These are phyloP conservation scores for Mycteria americana DNA, from an alignment of 2,797 vertebrate species.

Conservation along the genomic window DNA sequence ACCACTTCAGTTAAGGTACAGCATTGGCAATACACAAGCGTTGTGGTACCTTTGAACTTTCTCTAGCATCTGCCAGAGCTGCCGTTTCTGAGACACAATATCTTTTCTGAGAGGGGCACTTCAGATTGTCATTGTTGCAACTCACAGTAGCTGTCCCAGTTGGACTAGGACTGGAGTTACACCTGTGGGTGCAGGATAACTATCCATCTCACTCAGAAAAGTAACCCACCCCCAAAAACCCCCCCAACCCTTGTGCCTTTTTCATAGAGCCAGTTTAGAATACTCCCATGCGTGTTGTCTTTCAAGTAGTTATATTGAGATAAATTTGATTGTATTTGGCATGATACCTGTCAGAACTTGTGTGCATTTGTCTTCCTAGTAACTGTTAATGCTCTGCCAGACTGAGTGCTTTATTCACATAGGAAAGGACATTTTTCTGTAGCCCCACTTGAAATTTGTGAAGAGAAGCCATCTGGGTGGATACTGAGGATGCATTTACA, in stretches of 20 bases:
- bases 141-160: not conserved
- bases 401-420: not conserved
- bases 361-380: not conserved
- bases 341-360: not conserved
- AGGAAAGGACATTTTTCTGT: not conserved
- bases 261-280: not conserved
- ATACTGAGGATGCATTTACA: not conserved
- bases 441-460: not conserved
- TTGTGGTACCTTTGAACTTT: not conserved
- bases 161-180: not conserved
- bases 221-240: not conserved
- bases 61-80: not conserved
- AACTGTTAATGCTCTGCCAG: not conserved
- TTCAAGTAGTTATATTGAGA: not conserved
- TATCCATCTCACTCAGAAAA: not conserved
- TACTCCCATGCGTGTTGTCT: rapidly evolving
- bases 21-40: not conserved
- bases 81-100: not conserved
- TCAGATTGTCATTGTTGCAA: not conserved
- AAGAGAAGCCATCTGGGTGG: not conserved
- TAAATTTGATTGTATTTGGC: not conserved
- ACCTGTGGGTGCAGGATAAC: not conserved
- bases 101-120: not conserved
- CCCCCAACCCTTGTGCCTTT: not conserved
- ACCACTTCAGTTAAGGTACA: not conserved